phyloP scores from a whole-genome alignment of 2,888 invertebrate genomes.

The Prenolepis imparis region DNA sequence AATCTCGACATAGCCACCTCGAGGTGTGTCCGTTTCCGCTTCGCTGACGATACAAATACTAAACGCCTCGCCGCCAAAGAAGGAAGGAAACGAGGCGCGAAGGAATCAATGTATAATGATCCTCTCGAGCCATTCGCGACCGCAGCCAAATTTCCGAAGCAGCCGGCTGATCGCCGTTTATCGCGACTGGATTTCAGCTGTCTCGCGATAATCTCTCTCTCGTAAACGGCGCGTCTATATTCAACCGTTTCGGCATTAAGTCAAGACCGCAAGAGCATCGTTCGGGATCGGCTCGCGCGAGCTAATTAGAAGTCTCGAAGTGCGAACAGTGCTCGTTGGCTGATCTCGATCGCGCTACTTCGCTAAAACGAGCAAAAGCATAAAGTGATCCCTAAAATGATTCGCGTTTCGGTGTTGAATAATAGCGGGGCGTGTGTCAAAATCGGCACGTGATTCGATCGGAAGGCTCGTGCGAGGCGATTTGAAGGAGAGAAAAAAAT shows the following conservation, averaged over 20 bases:
- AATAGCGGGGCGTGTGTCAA: constrained; percentile 13
- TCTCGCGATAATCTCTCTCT: constrained; percentile 42
- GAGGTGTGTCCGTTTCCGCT: constrained; percentile 74
- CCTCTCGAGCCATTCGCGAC: constrained; percentile 29
- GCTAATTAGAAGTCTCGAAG: constrained; percentile 43
- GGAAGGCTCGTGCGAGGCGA: constrained; percentile 13
- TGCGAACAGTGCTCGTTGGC: constrained; percentile 6
- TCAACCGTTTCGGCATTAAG: not conserved
- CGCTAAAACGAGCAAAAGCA: constrained; percentile 15
- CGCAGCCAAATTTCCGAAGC: constrained; percentile 51
- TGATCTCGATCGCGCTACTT: constrained; percentile 17
- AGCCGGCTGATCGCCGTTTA: constrained; percentile 34
- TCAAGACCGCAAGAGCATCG: constrained; percentile 28
- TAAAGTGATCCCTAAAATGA: constrained; percentile 1
- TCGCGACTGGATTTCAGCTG: constrained; percentile 42
- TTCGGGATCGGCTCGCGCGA: constrained; percentile 13
- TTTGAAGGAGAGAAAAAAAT: constrained; percentile 11
- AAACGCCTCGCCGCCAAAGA: constrained; percentile 42
- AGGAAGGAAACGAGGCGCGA: constrained; percentile 57
- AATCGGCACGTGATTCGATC: constrained; percentile 15
- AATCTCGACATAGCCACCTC: constrained; percentile 58
- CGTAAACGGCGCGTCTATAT: constrained; percentile 11
- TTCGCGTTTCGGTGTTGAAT: constrained; percentile 9
- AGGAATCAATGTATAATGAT: constrained; percentile 38
- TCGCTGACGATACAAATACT: constrained; percentile 72